Evolutionary conservation across 2,888 invertebrate species (phyloP).

Genomic region (Nomada fucata): DNA sequence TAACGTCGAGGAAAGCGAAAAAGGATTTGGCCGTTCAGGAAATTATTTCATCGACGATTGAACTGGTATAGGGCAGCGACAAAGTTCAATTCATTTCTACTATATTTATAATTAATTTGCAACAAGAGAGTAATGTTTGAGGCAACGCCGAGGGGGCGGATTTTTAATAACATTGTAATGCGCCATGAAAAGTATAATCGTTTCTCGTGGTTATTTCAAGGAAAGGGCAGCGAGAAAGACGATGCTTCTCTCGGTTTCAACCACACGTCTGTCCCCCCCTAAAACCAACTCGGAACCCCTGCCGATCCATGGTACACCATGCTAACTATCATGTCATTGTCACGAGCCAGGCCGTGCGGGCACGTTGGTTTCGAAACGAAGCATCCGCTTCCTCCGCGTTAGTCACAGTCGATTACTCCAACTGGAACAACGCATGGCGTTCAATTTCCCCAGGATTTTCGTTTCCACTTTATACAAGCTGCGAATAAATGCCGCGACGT

Average conservation of each 20-base stretch:
- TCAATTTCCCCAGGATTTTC: slow-evolving; percentile 4
- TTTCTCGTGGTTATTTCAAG: too few relatives aligned
- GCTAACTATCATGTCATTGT: slow-evolving; percentile 76
- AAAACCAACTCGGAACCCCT: slow-evolving; percentile 56
- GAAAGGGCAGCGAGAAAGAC: slow-evolving; percentile 30
- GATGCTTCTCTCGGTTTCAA: slow-evolving; percentile 18
- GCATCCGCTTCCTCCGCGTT: slow-evolving; percentile 59
- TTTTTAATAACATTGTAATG: slow-evolving; percentile 13
- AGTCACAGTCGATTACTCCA: slow-evolving; percentile 57
- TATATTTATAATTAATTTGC: too few relatives aligned
- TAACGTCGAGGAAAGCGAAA: not conserved
- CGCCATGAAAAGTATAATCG: not conserved
- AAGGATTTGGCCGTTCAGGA: too few relatives aligned
- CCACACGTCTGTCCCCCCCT: slow-evolving; percentile 45
- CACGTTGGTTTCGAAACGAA: slow-evolving; percentile 60
- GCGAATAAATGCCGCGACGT: too few relatives aligned
- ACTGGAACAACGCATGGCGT: not conserved
- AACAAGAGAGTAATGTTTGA: too few relatives aligned
- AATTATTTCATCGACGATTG: not conserved
- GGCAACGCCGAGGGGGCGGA: too few relatives aligned
- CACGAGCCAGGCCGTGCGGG: slow-evolving; percentile 70
- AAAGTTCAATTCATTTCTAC: too few relatives aligned
- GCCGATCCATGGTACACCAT: slow-evolving; percentile 65
- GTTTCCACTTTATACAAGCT: too few relatives aligned
- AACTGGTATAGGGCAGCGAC: too few relatives aligned